phyloP scores from a whole-genome alignment of 1,140 invertebrate species.

The Drosophila mauritiana region DNA sequence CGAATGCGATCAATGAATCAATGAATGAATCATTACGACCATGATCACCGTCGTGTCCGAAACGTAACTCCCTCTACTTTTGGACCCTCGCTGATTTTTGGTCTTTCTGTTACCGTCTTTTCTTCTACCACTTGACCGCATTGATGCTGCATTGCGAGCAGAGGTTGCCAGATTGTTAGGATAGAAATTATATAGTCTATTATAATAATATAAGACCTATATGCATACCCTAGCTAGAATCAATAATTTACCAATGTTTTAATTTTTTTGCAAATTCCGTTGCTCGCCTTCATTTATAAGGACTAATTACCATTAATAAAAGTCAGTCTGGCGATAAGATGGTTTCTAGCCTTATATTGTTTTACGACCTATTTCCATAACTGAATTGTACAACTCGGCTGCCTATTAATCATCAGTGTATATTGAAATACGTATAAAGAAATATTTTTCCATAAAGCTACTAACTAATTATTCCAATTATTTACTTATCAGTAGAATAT shows the following conservation, averaged over 20 bases:
- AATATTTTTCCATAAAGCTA: not conserved
- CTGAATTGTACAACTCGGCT: not conserved
- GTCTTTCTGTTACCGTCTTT: conserved; percentile 30
- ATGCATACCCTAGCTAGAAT: too few relatives aligned
- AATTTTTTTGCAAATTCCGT: not conserved
- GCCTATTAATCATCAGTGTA: not conserved
- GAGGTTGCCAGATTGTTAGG: conserved; percentile 29
- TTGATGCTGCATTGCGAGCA: conserved; percentile 36
- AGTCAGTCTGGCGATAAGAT: conserved; percentile 19
- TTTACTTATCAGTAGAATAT: not conserved
- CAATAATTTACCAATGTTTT: too few relatives aligned
- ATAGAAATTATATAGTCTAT: not conserved
- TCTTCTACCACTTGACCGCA: conserved; percentile 53
- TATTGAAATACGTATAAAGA: too few relatives aligned
- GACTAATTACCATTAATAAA: conserved; percentile 7
- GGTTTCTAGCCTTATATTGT: not conserved
- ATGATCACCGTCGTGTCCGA: conserved; percentile 31
- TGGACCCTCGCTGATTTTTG: conserved; percentile 10
- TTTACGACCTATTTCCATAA: conserved; percentile 2
- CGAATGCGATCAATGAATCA: conserved; percentile 82
- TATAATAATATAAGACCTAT: too few relatives aligned
- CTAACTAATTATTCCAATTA: not conserved
- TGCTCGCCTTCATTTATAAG: not conserved
- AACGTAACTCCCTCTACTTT: conserved; percentile 51
- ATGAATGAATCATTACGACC: conserved; percentile 41